Conservation (phyloP, 1,140 invertebrate genomes). For the Sarcophaga bullata region DNA sequence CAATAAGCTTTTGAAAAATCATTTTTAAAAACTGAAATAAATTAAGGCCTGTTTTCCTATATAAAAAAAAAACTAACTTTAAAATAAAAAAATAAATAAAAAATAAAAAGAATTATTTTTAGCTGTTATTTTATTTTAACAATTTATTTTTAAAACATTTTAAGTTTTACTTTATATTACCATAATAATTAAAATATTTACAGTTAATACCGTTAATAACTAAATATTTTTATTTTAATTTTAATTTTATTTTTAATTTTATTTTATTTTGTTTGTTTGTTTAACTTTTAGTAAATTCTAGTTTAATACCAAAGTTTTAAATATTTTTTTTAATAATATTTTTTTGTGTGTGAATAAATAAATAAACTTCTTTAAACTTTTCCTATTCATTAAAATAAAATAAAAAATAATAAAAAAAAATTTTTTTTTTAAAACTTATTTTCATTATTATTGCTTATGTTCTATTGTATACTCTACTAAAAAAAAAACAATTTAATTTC, state of each 20-base stretch:
- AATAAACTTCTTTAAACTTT: too few relatives aligned
- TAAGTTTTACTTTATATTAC: neutral
- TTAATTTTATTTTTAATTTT: neutral
- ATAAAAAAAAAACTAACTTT: slow-evolving; percentile 5
- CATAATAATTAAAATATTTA: too few relatives aligned
- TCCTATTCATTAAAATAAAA: too few relatives aligned
- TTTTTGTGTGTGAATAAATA: too few relatives aligned
- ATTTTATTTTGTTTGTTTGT: slow-evolving; percentile 16
- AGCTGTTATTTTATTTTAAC: neutral
- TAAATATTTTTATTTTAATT: too few relatives aligned
- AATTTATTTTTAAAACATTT: neutral
- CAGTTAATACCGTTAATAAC: too few relatives aligned
- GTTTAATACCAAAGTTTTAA: slow-evolving; percentile 38
- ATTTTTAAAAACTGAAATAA: neutral
- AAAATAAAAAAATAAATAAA: neutral
- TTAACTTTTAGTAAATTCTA: slow-evolving; percentile 37
- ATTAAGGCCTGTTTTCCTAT: slow-evolving; percentile 22
- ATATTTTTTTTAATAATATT: slow-evolving; percentile 19
- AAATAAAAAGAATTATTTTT: too few relatives aligned
- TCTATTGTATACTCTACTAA: slow-evolving; percentile 15
- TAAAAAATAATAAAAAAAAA: neutral
- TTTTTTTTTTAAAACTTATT: neutral
- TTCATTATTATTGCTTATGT: neutral
- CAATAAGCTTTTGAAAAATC: neutral
- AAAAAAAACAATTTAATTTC: too few relatives aligned